Evolutionary conservation across 2,888 invertebrate species (phyloP).

Genomic region (Diploptera punctata): DNA sequence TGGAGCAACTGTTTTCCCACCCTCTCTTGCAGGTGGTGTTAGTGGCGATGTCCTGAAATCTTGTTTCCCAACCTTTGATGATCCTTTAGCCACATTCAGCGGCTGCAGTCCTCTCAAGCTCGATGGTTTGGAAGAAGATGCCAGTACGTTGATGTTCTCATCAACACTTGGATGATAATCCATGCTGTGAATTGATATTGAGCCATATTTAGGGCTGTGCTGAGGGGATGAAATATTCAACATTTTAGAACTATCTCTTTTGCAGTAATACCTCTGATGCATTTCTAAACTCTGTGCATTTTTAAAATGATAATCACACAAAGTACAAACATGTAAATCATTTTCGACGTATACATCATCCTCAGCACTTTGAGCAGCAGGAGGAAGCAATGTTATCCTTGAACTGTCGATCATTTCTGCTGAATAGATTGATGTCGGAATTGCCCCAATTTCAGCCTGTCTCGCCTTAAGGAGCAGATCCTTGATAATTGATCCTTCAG

Average conservation of each 20-base stretch:
- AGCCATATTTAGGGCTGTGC: conserved; percentile 29
- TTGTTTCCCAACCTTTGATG: conserved; percentile 1
- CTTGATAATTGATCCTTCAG: conserved; percentile 67
- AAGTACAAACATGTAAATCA: conserved; percentile 72
- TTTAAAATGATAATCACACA: conserved; percentile 80
- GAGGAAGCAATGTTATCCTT: not conserved
- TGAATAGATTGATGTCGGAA: not conserved
- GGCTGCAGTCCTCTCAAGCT: not conserved
- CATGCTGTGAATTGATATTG: not conserved
- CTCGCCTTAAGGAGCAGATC: conserved; percentile 75
- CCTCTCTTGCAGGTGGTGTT: not conserved
- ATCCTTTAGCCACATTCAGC: not conserved
- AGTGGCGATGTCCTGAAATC: conserved; percentile 14
- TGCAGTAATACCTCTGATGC: conserved; percentile 82
- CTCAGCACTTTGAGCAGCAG: not conserved
- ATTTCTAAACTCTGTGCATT: conserved; percentile 82
- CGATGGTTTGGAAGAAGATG: not conserved
- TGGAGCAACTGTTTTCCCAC: conserved; percentile 9
- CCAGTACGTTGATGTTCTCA: not conserved
- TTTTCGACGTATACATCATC: conserved; percentile 7
- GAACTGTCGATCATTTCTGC: not conserved
- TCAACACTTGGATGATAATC: not conserved
- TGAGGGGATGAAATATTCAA: conserved; percentile 23
- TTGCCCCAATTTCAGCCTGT: conserved; percentile 46
- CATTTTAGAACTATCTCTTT: conserved; percentile 60